Conservation (phyloP, 2,888 invertebrate species). For the Zygogramma bicolorata region DNA sequence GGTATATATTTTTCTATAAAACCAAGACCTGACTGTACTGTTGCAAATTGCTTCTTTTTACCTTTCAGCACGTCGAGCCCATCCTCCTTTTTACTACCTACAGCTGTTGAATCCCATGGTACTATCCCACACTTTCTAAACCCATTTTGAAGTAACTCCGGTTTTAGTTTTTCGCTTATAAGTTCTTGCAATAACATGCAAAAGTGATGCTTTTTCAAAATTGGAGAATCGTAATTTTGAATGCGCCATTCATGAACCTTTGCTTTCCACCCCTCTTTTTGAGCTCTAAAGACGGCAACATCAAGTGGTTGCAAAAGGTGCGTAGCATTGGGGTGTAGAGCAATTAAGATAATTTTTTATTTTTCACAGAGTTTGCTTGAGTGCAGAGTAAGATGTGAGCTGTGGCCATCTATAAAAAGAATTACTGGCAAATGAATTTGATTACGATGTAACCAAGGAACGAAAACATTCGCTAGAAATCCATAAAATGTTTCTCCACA, state of each 20-base stretch:
- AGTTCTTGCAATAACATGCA: no score
- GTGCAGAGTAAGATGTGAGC: constrained; percentile 59
- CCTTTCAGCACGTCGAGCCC: no score
- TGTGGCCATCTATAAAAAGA: constrained; percentile 62
- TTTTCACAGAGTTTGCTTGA: constrained; percentile 60
- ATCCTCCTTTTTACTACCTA: no score
- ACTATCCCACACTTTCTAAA: no score
- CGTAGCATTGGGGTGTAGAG: constrained; percentile 60
- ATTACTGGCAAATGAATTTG: constrained; percentile 58
- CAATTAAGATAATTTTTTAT: constrained; percentile 56
- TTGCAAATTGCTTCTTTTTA: no score
- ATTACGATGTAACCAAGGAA: constrained; percentile 58
- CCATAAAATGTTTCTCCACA: constrained; percentile 61
- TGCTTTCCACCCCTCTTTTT: constrained; percentile 50
- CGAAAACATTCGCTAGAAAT: constrained; percentile 60
- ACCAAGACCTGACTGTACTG: no score
- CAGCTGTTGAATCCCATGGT: no score
- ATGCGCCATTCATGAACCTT: background rate
- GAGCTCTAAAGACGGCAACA: constrained; percentile 57
- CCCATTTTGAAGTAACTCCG: no score
- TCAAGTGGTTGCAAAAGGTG: constrained; percentile 62
- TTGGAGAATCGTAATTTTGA: background rate
- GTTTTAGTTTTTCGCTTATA: no score
- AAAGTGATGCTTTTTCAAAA: background rate
- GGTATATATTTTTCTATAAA: no score